Conservation (phyloP, 2,797 vertebrate genomes). For the Crocidura indochinensis region DNA sequence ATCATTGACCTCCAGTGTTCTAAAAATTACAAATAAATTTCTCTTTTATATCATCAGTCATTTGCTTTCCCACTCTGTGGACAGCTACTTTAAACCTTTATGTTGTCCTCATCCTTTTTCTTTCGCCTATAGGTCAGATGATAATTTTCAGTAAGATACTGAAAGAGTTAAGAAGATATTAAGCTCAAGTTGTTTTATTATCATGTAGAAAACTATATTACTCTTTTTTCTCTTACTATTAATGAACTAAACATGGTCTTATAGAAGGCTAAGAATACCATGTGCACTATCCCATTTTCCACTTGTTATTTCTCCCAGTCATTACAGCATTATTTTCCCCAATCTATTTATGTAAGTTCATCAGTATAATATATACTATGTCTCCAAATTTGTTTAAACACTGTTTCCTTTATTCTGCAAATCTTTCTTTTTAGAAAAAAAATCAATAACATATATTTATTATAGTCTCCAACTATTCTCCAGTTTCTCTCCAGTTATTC, state of each 20-base stretch:
- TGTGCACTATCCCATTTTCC: neutral
- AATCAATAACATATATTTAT: conserved; percentile 1
- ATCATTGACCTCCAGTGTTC: neutral
- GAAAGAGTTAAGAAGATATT: neutral
- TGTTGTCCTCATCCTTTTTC: neutral
- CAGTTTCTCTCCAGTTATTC: neutral
- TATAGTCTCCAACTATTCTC: neutral
- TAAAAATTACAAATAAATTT: neutral
- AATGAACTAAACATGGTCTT: neutral
- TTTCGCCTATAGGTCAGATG: neutral
- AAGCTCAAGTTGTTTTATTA: neutral
- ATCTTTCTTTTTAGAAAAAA: neutral
- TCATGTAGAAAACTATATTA: neutral
- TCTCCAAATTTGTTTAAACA: neutral
- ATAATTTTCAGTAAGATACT: conserved; percentile 7
- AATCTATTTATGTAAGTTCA: neutral
- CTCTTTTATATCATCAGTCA: neutral
- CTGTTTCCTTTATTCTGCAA: neutral
- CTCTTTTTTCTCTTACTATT: neutral
- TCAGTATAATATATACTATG: neutral
- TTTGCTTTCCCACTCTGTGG: neutral
- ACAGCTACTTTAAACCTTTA: neutral
- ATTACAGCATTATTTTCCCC: neutral
- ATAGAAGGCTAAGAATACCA: neutral
- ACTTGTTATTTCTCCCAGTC: neutral